phyloP scores from a whole-genome alignment of 2,113 vertebrate genomes.

The Entosphenus tridentatus region DNA sequence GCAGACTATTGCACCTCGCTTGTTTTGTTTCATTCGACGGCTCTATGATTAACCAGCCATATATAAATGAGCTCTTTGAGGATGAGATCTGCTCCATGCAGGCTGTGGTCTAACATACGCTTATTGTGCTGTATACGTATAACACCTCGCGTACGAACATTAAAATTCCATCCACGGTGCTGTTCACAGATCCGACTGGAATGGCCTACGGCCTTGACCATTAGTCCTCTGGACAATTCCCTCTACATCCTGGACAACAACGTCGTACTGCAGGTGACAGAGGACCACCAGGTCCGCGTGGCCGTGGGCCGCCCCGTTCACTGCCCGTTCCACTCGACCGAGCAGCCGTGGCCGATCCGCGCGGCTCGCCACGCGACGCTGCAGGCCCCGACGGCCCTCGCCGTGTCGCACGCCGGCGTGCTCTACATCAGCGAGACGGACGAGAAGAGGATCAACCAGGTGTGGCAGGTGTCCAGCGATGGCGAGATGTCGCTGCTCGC shows the following conservation, averaged over 20 bases:
- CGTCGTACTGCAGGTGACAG: conserved; percentile 71
- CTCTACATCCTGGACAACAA: conserved; percentile 85
- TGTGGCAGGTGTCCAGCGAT: conserved; percentile 67
- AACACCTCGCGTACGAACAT: too few relatives aligned
- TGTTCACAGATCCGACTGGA: conserved; percentile 58
- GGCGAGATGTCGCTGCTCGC: conserved; percentile 81
- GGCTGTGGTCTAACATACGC: too few relatives aligned
- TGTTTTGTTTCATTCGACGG: too few relatives aligned
- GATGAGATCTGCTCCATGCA: too few relatives aligned
- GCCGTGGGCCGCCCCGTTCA: conserved; percentile 65
- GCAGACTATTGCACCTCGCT: too few relatives aligned
- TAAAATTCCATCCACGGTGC: too few relatives aligned
- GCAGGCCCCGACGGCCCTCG: conserved; percentile 61
- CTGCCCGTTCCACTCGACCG: conserved; percentile 24
- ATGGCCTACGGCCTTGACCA: conserved; percentile 80
- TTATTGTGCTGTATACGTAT: too few relatives aligned
- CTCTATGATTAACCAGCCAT: too few relatives aligned
- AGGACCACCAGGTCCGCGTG: conserved; percentile 75
- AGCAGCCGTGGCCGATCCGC: conserved; percentile 45
- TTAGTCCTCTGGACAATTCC: conserved; percentile 94
- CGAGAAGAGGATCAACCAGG: conserved; percentile 74
- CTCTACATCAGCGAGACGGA: conserved; percentile 79
- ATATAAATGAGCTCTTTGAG: too few relatives aligned
- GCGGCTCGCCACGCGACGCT: conserved; percentile 56
- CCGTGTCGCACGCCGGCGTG: conserved; percentile 61